Evolutionary conservation across 2,113 vertebrate species (phyloP), one percentile per base, ranked within the genome.

Genomic region (Struthidea cinerea): DNA sequence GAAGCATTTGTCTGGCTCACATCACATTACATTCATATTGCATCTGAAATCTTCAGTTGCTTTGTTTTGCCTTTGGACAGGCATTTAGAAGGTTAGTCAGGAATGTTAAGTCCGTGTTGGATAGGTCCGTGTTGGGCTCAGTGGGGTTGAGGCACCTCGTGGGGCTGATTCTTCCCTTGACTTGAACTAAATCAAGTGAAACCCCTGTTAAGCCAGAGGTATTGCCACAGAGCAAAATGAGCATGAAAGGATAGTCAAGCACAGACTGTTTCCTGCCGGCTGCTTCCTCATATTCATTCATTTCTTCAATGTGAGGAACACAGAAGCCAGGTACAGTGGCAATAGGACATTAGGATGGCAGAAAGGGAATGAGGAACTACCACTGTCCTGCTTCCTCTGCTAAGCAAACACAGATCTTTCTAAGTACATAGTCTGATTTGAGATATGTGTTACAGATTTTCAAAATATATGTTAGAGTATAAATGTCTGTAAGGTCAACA

Each of bases 81-180:
- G 27, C 3, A 3, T 35, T 84, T 27, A 67, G 50, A 87, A 47
- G 33, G 21, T 27, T 21, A 13, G 11, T 52, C 24, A 17, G 35
- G 39, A 87, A 6, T 2, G 1, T 24, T 30, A 44, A 52, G 15
- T 41, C 41, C 7, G 3, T 59, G 33, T n/a, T 81, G 60, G 39
- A 4, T 20, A 37, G 53, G 4, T 33, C 2, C 6, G 22, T n/a
- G n/a, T n/a, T n/a, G 56, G 70, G 26, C 68, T 70, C 46, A 15
- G 35, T 42, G n/a, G 42, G 15, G 27, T 32, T 22, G 69, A 59
- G 55, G 35, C 10, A n/a, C 20, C 3, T 60, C 0, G 0, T 12
- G 17, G 44, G 30, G 10, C 32, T 75, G 30, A 63, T 91, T 87
- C 44, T 78, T 84, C 55, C 57, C 37, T 69, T 83, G 44, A 81